A percentile compares a stretch with the other conserved stretches of the same genome.
These are phyloP conservation scores for Parnassius orleans DNA, from an alignment of 2,888 invertebrate species.

Conservation along the genomic window DNA sequence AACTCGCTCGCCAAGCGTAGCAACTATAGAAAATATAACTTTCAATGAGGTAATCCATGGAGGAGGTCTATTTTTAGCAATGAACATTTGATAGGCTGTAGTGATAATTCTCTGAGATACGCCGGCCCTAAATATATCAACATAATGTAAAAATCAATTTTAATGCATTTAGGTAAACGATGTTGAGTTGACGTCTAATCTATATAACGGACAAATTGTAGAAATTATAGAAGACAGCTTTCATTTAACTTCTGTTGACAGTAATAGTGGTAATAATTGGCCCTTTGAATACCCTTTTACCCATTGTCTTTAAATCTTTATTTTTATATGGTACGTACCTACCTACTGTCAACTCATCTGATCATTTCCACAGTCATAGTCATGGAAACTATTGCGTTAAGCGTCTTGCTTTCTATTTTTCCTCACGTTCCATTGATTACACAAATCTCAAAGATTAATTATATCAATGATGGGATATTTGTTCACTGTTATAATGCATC, in stretches of 20 bases:
- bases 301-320: conserved; percentile 17
- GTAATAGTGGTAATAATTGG: conserved; percentile 39
- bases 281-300: neutral
- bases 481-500: conserved; percentile 46
- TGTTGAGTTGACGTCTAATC: neutral
- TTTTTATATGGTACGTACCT: neutral
- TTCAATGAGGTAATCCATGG: no score
- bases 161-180: neutral
- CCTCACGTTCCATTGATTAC: conserved; percentile 40
- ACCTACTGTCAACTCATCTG: neutral
- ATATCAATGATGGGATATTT: conserved; percentile 47
- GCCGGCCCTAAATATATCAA: no score
- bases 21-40: no score
- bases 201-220: conserved; percentile 18
- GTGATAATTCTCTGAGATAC: no score
- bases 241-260: conserved; percentile 47
- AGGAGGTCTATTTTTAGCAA: no score
- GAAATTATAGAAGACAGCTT: conserved; percentile 8
- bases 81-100: no score
- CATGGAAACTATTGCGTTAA: conserved; percentile 16
- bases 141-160: no score
- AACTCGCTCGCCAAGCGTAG: no score
- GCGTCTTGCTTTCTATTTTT: conserved; percentile 31
- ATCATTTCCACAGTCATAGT: neutral
- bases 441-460: conserved; percentile 56